Conservation (phyloP, 2,113 vertebrate species). For the Cyphomyrus discorhynchus region DNA sequence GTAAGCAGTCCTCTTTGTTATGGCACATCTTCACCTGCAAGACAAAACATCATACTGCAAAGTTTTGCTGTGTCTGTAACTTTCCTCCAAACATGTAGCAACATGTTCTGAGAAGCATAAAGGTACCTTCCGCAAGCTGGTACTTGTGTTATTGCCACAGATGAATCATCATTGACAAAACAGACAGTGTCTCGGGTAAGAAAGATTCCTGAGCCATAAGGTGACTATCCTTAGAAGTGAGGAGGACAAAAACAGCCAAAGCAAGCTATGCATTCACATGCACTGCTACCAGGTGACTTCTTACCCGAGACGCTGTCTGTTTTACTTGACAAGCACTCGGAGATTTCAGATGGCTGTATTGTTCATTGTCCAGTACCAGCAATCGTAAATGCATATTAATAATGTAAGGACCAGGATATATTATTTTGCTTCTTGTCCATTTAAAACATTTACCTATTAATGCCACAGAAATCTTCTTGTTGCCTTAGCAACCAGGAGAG, state of each 20-base stretch:
- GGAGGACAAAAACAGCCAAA: not conserved
- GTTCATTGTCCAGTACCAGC: not conserved
- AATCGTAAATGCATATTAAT: not conserved
- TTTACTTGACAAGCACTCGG: not conserved
- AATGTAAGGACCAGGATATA: not conserved
- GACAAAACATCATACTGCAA: not conserved
- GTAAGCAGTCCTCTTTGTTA: slow-evolving; percentile 60
- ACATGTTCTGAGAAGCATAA: not conserved
- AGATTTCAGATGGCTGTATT: not conserved
- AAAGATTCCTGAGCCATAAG: not conserved
- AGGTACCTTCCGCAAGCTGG: not conserved
- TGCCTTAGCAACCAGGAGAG: not conserved
- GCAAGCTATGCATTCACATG: not conserved
- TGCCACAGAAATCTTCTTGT: not conserved
- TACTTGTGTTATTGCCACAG: not conserved
- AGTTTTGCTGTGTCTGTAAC: not conserved
- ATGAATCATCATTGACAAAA: not conserved
- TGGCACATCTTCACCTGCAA: not conserved
- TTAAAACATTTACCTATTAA: not conserved
- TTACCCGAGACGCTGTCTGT: not conserved
- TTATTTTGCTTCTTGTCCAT: not conserved
- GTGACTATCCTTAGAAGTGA: not conserved
- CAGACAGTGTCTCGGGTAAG: not conserved
- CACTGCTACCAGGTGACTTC: not conserved
- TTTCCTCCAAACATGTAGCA: not conserved